Base-by-base conservation (phyloP, 2,113 vertebrate species). In the Sterna hirundo region DNA sequence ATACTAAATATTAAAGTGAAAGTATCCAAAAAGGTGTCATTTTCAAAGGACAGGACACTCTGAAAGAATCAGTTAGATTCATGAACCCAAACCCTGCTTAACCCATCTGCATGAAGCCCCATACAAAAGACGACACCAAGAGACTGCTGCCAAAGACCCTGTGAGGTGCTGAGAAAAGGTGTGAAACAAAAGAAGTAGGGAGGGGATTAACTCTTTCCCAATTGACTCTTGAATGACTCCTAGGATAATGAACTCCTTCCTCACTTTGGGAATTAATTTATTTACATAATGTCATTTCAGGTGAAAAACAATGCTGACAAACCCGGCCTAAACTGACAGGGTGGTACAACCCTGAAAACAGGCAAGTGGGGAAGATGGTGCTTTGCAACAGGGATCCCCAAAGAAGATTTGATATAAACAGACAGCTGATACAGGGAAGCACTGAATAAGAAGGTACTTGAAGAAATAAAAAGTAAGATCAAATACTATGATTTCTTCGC, bases 281-380 rank as follows among this genome's bases (percentile, higher is more conserved):
- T 60, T 92, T 72, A 83, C 16, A 44, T 68, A 88, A 83, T 29
- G 30, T n/a, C n/a, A 25, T 76, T 94, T 60, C 83, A 22, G n/a
- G 38, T 64, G 58, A 90, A 95, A 77, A 85, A 8, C 12, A 55
- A 65, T 7, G 62, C 10, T 80, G 29, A 80, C 36, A 64, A 91
- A 80, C 15, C 51, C 1, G 1, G 42, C 20, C 61, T 68, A 32
- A 66, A 57, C 52, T 51, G 52, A 57, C 40, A 75, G 58, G 16
- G 64, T 25, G 6, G n/a, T 26, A 66, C 17, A 64, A 47, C 8
- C 5, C 40, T 49, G 40, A 30, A 60, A 79, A 79, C 17, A 83
- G 19, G 6, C 0, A 0, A 88, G 5, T 14, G 7, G 29, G 30
- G 20, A 83, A 86, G 18, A 77, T 0, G 1, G 18, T 21, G 8